Evolutionary conservation across 2,888 invertebrate genomes (phyloP).

Genomic region (Caenorhabditis sp.): DNA sequence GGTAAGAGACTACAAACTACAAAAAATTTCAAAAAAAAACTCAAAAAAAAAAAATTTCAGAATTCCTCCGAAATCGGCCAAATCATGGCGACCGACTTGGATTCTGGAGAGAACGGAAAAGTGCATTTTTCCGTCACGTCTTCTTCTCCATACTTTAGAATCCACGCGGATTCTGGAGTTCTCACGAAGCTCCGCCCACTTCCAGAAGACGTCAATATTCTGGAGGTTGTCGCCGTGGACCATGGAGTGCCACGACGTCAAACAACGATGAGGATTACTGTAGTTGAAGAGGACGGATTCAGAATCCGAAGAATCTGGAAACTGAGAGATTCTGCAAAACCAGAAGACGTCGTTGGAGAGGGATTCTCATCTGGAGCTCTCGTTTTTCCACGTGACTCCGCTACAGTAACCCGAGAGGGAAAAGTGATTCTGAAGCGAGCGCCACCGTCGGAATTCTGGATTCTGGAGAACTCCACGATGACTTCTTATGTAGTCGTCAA

Average conservation of each 20-base stretch:
- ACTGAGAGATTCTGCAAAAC: neutral
- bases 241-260: conserved; percentile 48
- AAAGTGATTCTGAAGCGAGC: conserved; percentile 27
- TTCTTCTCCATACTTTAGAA: conserved; percentile 41
- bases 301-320: neutral
- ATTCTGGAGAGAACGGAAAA: conserved; percentile 42
- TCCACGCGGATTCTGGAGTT: conserved; percentile 19
- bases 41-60: conserved; percentile 1
- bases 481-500: conserved; percentile 9
- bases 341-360: conserved; percentile 33
- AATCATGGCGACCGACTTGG: conserved; percentile 33
- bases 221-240: conserved; percentile 41
- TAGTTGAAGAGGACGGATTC: conserved; percentile 19
- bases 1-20: no score
- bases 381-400: conserved; percentile 31
- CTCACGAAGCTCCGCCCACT: conserved; percentile 43
- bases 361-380: neutral
- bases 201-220: conserved; percentile 10
- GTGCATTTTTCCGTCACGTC: conserved; percentile 38
- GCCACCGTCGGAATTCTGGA: conserved; percentile 15
- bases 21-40: neutral
- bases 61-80: conserved; percentile 15
- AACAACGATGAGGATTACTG: neutral
- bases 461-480: conserved; percentile 19
- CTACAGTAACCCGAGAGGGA: conserved; percentile 30